A percentile compares a stretch with the other conserved stretches of the same genome.
Evolutionary conservation across 1,140 invertebrate genomes (phyloP).

Genomic region (honey bee (Apis mellifera)): Amel_HAv3.1 CM009944.2:6314501-6315000

Average conservation of each 20-base stretch:
- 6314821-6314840: constrained; percentile 34
- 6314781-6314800: constrained; percentile 47
- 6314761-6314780: constrained; percentile 28
- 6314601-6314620: constrained; percentile 7
- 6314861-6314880: constrained; percentile 41
- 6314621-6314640: background rate
- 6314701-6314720: constrained; percentile 1
- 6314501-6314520: too few relatives aligned
- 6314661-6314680: background rate
- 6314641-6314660: background rate
- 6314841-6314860: constrained; percentile 52
- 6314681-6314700: background rate
- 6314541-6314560: too few relatives aligned
- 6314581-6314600: background rate
- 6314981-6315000: constrained; percentile 49
- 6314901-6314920: constrained; percentile 50
- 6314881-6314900: constrained; percentile 37
- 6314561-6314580: background rate
- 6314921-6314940: constrained; percentile 58
- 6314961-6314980: constrained; percentile 42
- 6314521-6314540: too few relatives aligned
- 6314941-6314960: constrained; percentile 11
- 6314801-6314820: constrained; percentile 20
- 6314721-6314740: constrained; percentile 45
- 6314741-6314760: constrained; percentile 45